A percentile compares a stretch with the other conserved stretches of the same genome.
Evolutionary conservation across 2,797 vertebrate species (phyloP).

Genomic region (Esox lucius): DNA sequence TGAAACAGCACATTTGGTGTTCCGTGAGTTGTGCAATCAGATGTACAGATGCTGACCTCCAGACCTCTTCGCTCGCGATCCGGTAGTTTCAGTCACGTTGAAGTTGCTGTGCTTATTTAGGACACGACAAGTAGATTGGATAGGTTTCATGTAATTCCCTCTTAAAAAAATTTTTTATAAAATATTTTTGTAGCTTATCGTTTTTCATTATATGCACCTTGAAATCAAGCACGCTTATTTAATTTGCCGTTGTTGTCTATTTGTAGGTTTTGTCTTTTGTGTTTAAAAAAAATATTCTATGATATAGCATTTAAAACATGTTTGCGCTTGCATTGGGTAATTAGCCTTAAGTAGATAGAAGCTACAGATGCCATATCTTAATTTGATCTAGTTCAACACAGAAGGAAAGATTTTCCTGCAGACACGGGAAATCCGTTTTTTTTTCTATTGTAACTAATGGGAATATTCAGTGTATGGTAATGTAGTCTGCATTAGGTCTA

Average conservation of each 20-base stretch:
- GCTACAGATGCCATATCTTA: no score
- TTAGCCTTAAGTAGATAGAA: neutral
- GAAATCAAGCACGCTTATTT: neutral
- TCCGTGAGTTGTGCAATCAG: neutral
- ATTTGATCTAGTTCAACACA: no score
- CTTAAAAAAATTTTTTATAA: no score
- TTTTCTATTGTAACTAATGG: no score
- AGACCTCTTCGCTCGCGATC: neutral
- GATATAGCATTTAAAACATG: neutral
- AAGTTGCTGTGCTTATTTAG: neutral
- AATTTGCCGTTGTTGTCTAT: no score
- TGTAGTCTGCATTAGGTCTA: no score
- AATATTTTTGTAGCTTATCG: no score
- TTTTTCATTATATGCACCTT: neutral
- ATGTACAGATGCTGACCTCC: neutral
- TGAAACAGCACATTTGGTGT: neutral
- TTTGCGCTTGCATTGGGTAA: neutral
- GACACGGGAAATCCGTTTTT: no score
- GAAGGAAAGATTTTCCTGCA: no score
- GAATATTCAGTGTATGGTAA: no score
- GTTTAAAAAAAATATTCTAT: neutral
- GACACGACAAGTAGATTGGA: neutral
- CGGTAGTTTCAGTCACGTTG: neutral
- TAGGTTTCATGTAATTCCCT: neutral
- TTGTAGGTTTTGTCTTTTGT: neutral